Percentiles rank a stretch among this genome's conserved stretches.
Conservation (phyloP, 2,113 vertebrate genomes). For the Electrona antarctica region DNA sequence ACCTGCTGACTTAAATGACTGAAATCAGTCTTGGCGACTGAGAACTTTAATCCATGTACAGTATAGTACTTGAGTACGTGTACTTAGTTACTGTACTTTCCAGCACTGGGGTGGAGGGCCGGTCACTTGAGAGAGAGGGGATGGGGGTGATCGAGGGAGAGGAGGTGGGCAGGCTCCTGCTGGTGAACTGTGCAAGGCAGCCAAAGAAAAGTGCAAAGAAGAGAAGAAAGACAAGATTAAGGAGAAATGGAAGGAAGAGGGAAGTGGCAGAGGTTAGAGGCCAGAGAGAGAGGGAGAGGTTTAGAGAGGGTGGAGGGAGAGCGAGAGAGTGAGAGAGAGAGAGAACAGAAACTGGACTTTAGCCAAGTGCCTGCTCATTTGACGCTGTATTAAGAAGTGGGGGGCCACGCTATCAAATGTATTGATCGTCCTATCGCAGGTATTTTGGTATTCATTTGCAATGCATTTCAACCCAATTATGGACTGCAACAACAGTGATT, state of each 20-base stretch:
- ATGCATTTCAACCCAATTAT: constrained; percentile 63
- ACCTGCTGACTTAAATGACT: no score
- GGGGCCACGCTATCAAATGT: constrained; percentile 37
- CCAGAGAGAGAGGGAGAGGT: neutral
- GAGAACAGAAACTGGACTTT: constrained; percentile 21
- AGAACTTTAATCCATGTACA: no score
- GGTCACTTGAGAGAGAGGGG: neutral
- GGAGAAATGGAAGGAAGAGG: neutral
- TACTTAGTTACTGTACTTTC: no score
- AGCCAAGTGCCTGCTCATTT: constrained; percentile 61
- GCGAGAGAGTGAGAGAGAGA: constrained; percentile 4
- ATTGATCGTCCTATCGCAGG: constrained; percentile 57
- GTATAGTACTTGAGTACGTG: no score
- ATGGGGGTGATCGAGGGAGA: neutral
- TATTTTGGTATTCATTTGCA: constrained; percentile 53
- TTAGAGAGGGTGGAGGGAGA: neutral
- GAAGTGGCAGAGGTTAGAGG: neutral
- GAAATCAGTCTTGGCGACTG: no score
- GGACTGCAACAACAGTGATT: constrained; percentile 53
- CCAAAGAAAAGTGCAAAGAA: no score
- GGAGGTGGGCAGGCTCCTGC: neutral
- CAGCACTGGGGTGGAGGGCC: no score
- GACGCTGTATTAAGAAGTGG: constrained; percentile 54
- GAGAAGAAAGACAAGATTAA: no score
- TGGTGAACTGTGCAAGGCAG: neutral